These are phyloP conservation scores for Coleophora flavipennella DNA, from an alignment of 2,888 invertebrate species.

Conservation along the genomic window DNA sequence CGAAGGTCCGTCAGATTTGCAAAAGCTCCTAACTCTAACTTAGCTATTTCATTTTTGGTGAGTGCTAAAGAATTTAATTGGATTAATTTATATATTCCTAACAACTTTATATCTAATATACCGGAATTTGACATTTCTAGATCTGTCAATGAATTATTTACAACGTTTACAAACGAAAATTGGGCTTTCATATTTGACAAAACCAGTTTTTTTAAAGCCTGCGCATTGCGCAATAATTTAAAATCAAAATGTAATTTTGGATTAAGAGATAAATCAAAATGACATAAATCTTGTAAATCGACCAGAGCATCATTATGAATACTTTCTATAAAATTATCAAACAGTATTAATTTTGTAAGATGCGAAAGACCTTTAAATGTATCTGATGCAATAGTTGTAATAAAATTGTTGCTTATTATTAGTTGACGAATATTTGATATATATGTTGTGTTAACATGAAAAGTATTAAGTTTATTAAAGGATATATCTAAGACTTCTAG, in stretches of 20 bases:
- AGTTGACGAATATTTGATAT: conserved; percentile 27
- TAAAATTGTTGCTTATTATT: conserved; percentile 35
- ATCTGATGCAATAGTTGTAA: conserved; percentile 23
- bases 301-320: conserved; percentile 25
- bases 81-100: conserved; percentile 25
- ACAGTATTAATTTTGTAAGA: conserved; percentile 26
- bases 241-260: conserved; percentile 24
- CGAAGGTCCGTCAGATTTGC: conserved; percentile 14
- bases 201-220: conserved; percentile 23
- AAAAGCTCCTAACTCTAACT: conserved; percentile 3
- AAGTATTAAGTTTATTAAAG: conserved; percentile 30
- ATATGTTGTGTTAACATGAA: conserved; percentile 36
- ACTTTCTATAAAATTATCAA: conserved; percentile 28
- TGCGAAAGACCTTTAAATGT: conserved; percentile 23
- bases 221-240: conserved; percentile 17
- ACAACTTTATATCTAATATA: conserved; percentile 24
- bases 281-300: conserved; percentile 23
- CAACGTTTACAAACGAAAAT: conserved; percentile 22
- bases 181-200: conserved; percentile 29
- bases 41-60: conserved; percentile 29
- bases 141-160: conserved; percentile 17
- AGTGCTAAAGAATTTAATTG: conserved; percentile 26
- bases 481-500: conserved; percentile 44
- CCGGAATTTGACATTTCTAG: conserved; percentile 29
- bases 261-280: conserved; percentile 44